These are phyloP conservation scores for Zophobas morio DNA, from an alignment of 1,140 invertebrate species.

Conservation along the genomic window DNA sequence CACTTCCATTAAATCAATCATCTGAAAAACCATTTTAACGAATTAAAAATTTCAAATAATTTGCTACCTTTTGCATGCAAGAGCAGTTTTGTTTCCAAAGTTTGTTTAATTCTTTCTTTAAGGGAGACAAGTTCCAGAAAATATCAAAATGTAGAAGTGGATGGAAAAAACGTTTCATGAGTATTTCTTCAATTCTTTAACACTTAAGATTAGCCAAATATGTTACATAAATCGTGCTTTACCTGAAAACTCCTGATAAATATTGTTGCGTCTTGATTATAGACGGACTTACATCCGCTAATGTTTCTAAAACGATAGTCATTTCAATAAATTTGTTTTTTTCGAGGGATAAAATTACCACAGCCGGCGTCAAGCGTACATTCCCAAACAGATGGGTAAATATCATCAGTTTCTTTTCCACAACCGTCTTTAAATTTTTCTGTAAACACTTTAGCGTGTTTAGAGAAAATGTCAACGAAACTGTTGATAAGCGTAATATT, in stretches of 20 bases:
- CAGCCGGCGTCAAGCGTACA: conserved; percentile 4
- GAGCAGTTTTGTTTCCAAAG: conserved; percentile 1
- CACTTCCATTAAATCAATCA: conserved; percentile 5
- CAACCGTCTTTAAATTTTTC: neutral
- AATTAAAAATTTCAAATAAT: neutral
- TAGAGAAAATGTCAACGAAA: conserved; percentile 2
- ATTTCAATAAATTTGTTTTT: neutral
- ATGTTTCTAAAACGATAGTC: neutral
- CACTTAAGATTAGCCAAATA: too few species aligned
- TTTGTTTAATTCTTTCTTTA: neutral
- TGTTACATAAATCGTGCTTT: too few species aligned
- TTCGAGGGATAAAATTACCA: neutral
- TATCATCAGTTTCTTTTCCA: neutral
- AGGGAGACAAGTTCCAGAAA: too few species aligned
- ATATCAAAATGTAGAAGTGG: too few species aligned
- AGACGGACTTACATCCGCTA: neutral
- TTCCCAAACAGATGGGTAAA: neutral
- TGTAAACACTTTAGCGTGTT: neutral
- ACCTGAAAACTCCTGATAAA: too few species aligned
- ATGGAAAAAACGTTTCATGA: neutral
- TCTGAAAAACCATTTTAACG: neutral
- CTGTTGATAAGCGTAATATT: conserved; percentile 1
- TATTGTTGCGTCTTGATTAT: neutral
- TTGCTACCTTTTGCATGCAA: neutral
- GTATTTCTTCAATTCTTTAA: conserved; percentile 10